Conservation (phyloP, 2,113 vertebrate species). For the Macheiramphus alcinus region DNA sequence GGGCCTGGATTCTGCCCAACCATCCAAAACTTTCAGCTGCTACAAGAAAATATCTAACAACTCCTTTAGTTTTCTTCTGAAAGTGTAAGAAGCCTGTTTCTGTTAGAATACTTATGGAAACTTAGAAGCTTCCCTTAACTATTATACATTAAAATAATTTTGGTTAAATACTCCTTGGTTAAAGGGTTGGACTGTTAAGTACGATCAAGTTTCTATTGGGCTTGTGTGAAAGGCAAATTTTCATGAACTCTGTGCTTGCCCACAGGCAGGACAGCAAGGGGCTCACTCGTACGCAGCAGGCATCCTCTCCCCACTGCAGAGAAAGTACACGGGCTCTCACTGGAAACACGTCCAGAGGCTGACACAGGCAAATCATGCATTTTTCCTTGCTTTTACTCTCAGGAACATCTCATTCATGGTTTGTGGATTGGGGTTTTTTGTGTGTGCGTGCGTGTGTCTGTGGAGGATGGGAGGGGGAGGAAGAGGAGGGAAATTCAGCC, state of each 20-base stretch:
- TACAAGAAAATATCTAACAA: background rate
- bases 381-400: background rate
- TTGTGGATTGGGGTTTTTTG: background rate
- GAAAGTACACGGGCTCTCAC: fast-evolving
- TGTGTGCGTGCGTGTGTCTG: background rate
- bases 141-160: background rate
- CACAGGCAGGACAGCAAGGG: background rate
- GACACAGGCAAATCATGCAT: background rate
- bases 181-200: background rate
- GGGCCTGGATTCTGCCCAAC: background rate
- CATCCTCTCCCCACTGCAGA: background rate
- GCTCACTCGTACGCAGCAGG: background rate
- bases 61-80: background rate
- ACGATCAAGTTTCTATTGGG: background rate
- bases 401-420: background rate
- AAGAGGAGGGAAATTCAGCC: background rate
- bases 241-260: background rate
- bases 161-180: background rate
- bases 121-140: background rate
- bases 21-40: background rate
- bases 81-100: background rate
- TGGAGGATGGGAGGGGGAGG: background rate
- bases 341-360: background rate
- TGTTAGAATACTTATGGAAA: background rate
- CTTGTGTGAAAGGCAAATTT: background rate